These are phyloP conservation scores for Leucophenga maculata DNA, from an alignment of 2,888 invertebrate species.

Conservation along the genomic window DNA sequence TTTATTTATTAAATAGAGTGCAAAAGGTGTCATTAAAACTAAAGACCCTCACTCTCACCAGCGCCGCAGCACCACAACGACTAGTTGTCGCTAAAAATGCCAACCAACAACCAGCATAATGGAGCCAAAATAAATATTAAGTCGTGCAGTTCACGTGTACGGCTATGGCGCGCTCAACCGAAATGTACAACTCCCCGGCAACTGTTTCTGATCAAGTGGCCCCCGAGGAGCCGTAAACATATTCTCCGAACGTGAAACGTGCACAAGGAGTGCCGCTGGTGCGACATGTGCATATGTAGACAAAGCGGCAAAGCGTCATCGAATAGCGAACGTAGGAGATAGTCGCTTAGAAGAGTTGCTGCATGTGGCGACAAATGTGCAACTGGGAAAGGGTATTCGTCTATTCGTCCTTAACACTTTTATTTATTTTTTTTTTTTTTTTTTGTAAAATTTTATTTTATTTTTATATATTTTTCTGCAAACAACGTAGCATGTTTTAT, in stretches of 20 bases:
- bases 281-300: neutral
- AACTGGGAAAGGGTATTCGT: neutral
- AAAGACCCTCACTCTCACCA: neutral
- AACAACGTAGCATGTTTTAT: no score
- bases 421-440: no score
- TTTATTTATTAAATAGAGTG: no score
- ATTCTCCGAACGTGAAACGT: conserved; percentile 50
- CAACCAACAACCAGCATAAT: neutral
- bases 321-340: neutral
- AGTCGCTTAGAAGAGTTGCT: neutral
- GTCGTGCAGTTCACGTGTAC: neutral
- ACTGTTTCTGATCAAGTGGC: conserved; percentile 62
- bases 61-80: neutral
- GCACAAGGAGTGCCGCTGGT: conserved; percentile 34
- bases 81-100: neutral
- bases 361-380: conserved; percentile 16
- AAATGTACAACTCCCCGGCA: conserved; percentile 53
- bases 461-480: no score
- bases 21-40: no score
- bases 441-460: no score
- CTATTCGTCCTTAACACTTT: no score
- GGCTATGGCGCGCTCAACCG: conserved; percentile 29
- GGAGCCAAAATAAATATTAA: neutral
- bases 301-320: neutral
- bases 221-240: conserved; percentile 63